Base-by-base conservation (phyloP, 2,888 invertebrate genomes). In the Ormyrus pomaceus region DNA sequence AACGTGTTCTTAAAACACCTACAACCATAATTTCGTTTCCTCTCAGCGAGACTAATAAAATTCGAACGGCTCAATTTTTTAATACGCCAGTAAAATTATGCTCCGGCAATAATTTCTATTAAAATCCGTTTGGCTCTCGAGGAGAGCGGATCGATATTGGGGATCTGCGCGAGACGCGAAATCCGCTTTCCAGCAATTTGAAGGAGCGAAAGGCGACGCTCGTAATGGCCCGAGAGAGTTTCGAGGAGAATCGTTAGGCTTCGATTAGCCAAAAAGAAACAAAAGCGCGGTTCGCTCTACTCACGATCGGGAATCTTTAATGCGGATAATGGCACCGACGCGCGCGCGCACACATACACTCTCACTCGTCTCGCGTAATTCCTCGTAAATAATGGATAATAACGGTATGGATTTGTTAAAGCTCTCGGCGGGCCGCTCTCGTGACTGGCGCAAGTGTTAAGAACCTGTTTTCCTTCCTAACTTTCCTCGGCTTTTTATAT, bases 191-290 rank as follows among this genome's bases (percentile, higher is more conserved):
- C n/a, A 56, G 46, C 51, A 2, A 50, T 56, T 50, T 51, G 7
- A n/a, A 56, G 48, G 50, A 53, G 13, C 50, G 58, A 65, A 65
- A 74, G 53, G 62, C 34, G 65, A 55, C 55, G 55, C 58, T 9
- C 19, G 13, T 61, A 59, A 68, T 59, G 58, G 61, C 61, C 71
- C 64, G 11, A 83, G 81, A 81, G 75, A 81, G 82, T 75, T 72
- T 83, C 83, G 80, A 84, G 83, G 82, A 82, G 84, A 84, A 85
- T 84, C 84, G 82, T 86, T 86, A 86, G 83, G 83, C 69, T 66
- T 73, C 84, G 83, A 84, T 86, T 86, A 84, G 83, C 80, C 83
- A 82, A 62, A 62, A 69, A 34, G 77, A 79, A 79, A 81, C 64
- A 79, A 76, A 76, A 72, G 46, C 55, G 50, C 51, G 55, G 10